phyloP scores from a whole-genome alignment of 2,888 invertebrate species.

The Xanthorhoe spadicearia region DNA sequence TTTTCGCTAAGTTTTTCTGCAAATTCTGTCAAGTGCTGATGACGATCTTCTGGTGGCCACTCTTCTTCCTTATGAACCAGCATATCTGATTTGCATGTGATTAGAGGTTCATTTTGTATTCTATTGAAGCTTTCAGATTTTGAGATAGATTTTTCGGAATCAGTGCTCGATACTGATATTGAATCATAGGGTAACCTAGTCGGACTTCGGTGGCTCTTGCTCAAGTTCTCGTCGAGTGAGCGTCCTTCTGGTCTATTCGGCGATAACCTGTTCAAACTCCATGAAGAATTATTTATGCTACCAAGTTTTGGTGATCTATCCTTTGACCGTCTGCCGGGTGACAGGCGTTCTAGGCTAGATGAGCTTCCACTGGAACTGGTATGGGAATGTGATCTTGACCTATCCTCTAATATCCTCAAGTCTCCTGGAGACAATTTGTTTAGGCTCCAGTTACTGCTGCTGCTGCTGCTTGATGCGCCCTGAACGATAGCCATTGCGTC shows the following conservation, averaged over 20 bases:
- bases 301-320: constrained; percentile 81
- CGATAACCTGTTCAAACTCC: constrained; percentile 80
- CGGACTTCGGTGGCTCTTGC: constrained; percentile 78
- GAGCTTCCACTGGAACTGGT: constrained; percentile 82
- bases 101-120: constrained; percentile 80
- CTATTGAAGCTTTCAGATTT: constrained; percentile 82
- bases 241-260: constrained; percentile 80
- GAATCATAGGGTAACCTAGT: constrained; percentile 80
- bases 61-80: constrained; percentile 74
- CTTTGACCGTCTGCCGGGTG: constrained; percentile 79
- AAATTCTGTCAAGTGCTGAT: constrained; percentile 90
- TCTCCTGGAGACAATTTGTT: constrained; percentile 82
- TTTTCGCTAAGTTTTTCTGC: constrained; percentile 93
- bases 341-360: constrained; percentile 79
- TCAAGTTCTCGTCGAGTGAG: constrained; percentile 77
- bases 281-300: constrained; percentile 80
- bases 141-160: constrained; percentile 81
- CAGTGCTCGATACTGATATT: constrained; percentile 79
- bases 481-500: constrained; percentile 78
- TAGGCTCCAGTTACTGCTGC: constrained; percentile 82
- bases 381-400: constrained; percentile 78
- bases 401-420: constrained; percentile 77
- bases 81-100: constrained; percentile 82
- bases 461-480: constrained; percentile 80
- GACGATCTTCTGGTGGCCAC: constrained; percentile 86